Evolutionary conservation across 2,113 vertebrate genomes (phyloP), one percentile per base, ranked within the genome.

Genomic region (Neolamprologus toae): DNA sequence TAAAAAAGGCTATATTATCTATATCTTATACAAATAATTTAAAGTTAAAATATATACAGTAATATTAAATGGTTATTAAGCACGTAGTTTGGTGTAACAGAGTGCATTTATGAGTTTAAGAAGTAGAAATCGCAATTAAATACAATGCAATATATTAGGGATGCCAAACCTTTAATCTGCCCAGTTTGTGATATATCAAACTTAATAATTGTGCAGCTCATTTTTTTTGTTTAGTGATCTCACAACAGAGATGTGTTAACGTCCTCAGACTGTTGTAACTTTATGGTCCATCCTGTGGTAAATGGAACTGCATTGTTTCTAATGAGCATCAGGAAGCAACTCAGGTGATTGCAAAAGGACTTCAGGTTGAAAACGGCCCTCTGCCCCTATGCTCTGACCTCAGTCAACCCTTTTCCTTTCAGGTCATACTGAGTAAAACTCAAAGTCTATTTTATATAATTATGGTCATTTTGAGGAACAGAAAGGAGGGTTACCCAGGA

Each of bases 261-360:
- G 7, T 59, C 33, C 33, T 26, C 21, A 23, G 10, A 23, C 54
- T 61, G 37, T 59, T 45, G 35, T 28, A 59, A 81, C 53, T 7
- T 42, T 17, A 19, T 42, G 79, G 7, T 42, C 80, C 21, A 0
- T 81, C 14, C 35, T 0, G 0, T 40, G 33, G 80, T 42, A 28
- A 81, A 26, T 71, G 37, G 26, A 71, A 40, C 66, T 26, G 21
- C 66, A 23, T 71, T 45, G n/a, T 71, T 71, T 71, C 12, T 31
- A 76, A 31, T 31, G 71, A 31, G 40, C 42, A 49, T 0, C 71
- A 49, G 23, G 16, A 28, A 28, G 23, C 9, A 17, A 49, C 23
- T 76, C 16, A 1, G 1, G 23, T 76, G 66, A 14, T 45, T 16
- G 5, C 40, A 33, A 40, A 68, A 68, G 7, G 63, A n/a, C 31